Percentiles rank a stretch among this genome's conserved stretches.
phyloP scores from a whole-genome alignment of 1,140 invertebrate genomes.

The Heterodera carotae region DNA sequence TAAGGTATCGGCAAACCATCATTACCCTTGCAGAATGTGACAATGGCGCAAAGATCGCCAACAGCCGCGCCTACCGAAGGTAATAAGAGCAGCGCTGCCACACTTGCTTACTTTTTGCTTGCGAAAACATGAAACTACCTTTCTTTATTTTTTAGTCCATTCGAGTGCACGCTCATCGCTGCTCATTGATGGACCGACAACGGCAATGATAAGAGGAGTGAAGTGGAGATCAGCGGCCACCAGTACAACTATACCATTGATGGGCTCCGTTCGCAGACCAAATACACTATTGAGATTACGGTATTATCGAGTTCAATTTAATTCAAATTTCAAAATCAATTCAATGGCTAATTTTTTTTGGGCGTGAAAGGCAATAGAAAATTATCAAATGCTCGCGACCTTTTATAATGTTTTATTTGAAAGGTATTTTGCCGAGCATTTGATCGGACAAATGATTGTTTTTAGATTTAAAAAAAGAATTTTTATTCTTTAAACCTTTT shows the following conservation, averaged over 20 bases:
- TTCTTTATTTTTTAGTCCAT: slow-evolving; percentile 69
- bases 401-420: too few relatives aligned
- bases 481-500: slow-evolving; percentile 32
- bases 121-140: too few relatives aligned
- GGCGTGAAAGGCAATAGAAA: too few relatives aligned
- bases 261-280: slow-evolving; percentile 54
- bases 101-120: too few relatives aligned
- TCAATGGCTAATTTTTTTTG: too few relatives aligned
- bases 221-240: slow-evolving; percentile 43
- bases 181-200: slow-evolving; percentile 67
- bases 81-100: too few relatives aligned
- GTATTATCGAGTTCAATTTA: too few relatives aligned
- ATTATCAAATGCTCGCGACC: too few relatives aligned
- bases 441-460: too few relatives aligned
- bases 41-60: slow-evolving; percentile 70
- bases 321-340: too few relatives aligned
- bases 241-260: slow-evolving; percentile 42
- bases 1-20: slow-evolving; percentile 86
- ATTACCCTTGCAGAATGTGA: slow-evolving; percentile 82
- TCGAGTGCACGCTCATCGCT: slow-evolving; percentile 77
- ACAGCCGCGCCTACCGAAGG: slow-evolving; percentile 54
- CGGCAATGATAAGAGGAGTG: slow-evolving; percentile 42
- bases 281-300: slow-evolving; percentile 52
- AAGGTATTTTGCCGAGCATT: too few relatives aligned
- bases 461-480: too few relatives aligned